Percentiles rank a stretch among this genome's conserved stretches.
These are phyloP conservation scores for Taenioides sp. DNA, from an alignment of 2,797 vertebrate genomes.

Conservation along the genomic window DNA sequence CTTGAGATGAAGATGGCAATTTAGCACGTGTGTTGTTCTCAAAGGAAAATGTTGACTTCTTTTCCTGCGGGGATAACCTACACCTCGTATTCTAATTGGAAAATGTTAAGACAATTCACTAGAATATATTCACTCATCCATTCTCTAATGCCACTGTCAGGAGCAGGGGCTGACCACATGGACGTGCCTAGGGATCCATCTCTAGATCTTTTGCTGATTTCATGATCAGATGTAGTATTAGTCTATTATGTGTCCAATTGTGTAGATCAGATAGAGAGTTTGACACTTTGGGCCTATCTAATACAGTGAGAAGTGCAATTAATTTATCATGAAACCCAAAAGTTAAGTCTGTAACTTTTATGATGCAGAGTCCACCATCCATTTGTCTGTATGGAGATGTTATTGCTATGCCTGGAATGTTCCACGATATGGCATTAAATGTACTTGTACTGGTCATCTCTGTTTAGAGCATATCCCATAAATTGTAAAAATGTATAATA, in stretches of 20 bases:
- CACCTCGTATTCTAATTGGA: neutral
- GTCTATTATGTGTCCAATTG: neutral
- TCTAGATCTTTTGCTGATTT: neutral
- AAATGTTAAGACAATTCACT: neutral
- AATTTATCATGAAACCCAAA: no score
- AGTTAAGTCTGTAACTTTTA: no score
- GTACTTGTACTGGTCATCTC: no score
- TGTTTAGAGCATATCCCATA: no score
- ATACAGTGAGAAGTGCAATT: no score
- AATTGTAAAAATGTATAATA: no score
- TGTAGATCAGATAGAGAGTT: no score
- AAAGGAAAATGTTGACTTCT: neutral
- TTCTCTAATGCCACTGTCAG: neutral
- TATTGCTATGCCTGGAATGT: no score
- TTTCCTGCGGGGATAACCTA: neutral
- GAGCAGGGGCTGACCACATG: neutral
- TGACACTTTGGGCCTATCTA: no score
- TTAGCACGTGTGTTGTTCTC: neutral
- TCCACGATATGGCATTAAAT: no score
- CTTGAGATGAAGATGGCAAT: slow-evolving; percentile 2
- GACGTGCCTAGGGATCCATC: neutral
- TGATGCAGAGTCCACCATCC: no score
- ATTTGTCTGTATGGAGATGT: no score
- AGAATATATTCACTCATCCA: neutral
- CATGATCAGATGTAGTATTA: neutral